Evolutionary conservation across 2,113 vertebrate genomes (phyloP), one percentile per base, ranked within the genome.

Genomic region (Malurus melanocephalus): DNA sequence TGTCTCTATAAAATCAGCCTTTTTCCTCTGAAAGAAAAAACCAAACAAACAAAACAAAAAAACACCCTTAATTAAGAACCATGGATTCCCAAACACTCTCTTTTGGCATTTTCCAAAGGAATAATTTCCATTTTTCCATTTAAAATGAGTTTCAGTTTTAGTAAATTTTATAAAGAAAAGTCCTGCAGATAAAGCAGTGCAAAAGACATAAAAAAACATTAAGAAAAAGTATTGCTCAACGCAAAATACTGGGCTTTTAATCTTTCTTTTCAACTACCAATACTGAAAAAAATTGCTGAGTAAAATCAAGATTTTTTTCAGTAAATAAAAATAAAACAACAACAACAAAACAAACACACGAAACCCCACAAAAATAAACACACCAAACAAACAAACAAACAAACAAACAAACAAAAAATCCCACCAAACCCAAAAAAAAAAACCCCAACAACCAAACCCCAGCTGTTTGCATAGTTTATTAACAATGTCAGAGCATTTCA

Each of bases 391-490:
- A 48, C 20, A 22, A 48, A 46, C 45, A 22, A 32, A 46, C 45
- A 22, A 32, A 46, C 15, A 46, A 46, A 46, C 19, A 9, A 45
- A 46, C 45, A 46, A 48, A 48, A 48, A 48, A 48, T 22, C 46
- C 46, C 46, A 48, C 20, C 46, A 48, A 48, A 48, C 11, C 21
- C 21, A 11, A 10, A 11, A n/a, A n/a, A n/a, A 38, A 38, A 27
- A 35, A 0, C 2, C 7, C n/a, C 11, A 52, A n/a, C 19, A 52
- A 22, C 26, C 13, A 52, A 20, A 11, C 3, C 14, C 16, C 2
- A 24, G 10, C 9, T 87, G 12, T 55, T 45, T 20, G 8, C 20
- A 28, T 7, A 45, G 7, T 38, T 80, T 59, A 40, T 5, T 38
- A n/a, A 66, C 73, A 59, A 20, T 40, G 32, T n/a, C 13, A 80